Percentiles rank a stretch among this genome's conserved stretches.
Evolutionary conservation across 2,888 invertebrate species (phyloP).

Genomic region (Pollenia griseotomentosa): DNA sequence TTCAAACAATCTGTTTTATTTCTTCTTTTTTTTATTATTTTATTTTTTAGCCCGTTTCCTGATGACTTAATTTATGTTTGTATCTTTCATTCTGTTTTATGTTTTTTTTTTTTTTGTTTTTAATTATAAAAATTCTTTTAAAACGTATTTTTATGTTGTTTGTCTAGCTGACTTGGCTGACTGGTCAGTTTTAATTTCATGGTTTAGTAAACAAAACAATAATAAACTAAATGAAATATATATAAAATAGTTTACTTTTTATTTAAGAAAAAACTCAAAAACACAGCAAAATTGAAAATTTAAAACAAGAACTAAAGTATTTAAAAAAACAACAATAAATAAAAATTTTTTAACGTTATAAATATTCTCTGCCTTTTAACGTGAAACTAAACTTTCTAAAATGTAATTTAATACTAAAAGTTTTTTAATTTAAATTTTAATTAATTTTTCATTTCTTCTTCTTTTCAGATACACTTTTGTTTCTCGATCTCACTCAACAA

Average conservation of each 20-base stretch:
- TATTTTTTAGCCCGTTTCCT: slow-evolving; percentile 7
- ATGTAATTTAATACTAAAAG: slow-evolving; percentile 24
- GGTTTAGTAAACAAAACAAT: slow-evolving; percentile 63
- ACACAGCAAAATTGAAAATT: neutral
- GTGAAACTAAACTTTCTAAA: slow-evolving; percentile 14
- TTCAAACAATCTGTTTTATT: slow-evolving; percentile 26
- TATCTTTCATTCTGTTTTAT: slow-evolving; percentile 6
- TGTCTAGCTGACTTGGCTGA: slow-evolving; percentile 47
- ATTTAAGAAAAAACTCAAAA: neutral
- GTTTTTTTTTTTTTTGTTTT: slow-evolving; percentile 23
- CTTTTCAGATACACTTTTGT: slow-evolving; percentile 40
- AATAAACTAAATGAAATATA: slow-evolving; percentile 65
- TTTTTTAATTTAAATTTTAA: slow-evolving; percentile 28
- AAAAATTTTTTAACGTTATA: neutral
- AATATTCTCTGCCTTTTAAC: neutral
- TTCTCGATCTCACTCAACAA: slow-evolving; percentile 4
- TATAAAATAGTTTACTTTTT: slow-evolving; percentile 4
- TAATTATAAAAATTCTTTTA: slow-evolving; percentile 8
- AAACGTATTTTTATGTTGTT: slow-evolving; percentile 31
- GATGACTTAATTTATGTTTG: slow-evolving; percentile 14
- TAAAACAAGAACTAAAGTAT: slow-evolving; percentile 1
- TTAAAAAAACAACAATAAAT: slow-evolving; percentile 6
- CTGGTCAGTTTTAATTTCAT: slow-evolving; percentile 70
- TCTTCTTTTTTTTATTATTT: slow-evolving; percentile 8
- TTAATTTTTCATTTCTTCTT: slow-evolving; percentile 4